Evolutionary conservation across 2,113 vertebrate species (phyloP).

Genomic region (Hippolais icterina): DNA sequence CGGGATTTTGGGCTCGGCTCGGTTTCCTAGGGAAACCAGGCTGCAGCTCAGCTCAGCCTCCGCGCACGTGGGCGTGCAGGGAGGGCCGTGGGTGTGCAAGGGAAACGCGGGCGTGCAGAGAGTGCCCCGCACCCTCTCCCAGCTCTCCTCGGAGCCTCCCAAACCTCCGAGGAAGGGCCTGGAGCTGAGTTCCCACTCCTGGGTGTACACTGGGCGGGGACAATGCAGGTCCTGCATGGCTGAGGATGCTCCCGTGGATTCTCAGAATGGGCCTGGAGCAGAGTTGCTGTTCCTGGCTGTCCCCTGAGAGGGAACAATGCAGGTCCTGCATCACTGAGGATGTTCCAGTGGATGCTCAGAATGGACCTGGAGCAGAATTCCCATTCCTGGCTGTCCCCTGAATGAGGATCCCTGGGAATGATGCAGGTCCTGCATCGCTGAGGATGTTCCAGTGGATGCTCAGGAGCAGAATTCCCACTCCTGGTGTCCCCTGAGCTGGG

Average conservation of each 20-base stretch:
- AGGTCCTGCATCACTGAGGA: too few species aligned
- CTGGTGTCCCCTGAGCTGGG: neutral
- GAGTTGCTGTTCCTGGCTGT: too few species aligned
- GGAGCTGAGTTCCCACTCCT: rapidly evolving
- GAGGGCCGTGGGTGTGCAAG: neutral
- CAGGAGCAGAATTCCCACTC: rapidly evolving
- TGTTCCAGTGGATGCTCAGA: too few species aligned
- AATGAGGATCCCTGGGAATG: too few species aligned
- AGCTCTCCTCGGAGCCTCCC: neutral
- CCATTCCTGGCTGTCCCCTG: too few species aligned
- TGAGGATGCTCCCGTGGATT: neutral
- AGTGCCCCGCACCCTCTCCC: neutral
- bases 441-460: too few species aligned
- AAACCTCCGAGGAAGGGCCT: rapidly evolving
- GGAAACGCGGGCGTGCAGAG: neutral
- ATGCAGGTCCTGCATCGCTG: too few species aligned
- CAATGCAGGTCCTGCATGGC: rapidly evolving
- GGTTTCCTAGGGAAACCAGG: slow-evolving; percentile 49
- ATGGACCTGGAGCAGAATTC: too few species aligned
- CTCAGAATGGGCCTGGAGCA: neutral
- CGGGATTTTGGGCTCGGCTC: neutral
- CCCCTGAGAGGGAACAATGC: too few species aligned
- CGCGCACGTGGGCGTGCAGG: neutral
- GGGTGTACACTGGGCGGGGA: rapidly evolving
- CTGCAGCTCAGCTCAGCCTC: slow-evolving; percentile 5